Percentiles rank a stretch among this genome's conserved stretches.
phyloP scores from a whole-genome alignment of 2,888 invertebrate species.

The Graphium colonna region DNA sequence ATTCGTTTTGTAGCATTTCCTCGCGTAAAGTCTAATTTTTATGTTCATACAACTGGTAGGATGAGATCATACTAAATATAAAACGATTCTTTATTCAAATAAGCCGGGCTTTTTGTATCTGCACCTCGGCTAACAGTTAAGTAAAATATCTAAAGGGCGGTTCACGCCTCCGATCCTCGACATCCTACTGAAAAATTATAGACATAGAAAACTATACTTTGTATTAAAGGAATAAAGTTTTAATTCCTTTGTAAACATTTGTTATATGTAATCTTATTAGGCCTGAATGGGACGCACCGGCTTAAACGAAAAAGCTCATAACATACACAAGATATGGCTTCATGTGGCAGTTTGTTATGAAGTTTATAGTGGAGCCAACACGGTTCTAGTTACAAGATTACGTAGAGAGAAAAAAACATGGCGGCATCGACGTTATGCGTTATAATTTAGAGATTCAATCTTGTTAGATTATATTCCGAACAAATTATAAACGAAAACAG shows the following conservation, averaged over 20 bases:
- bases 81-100: constrained; percentile 52
- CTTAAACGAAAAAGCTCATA: constrained; percentile 77
- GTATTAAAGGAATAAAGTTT: constrained; percentile 14
- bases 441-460: constrained; percentile 64
- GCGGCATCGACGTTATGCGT: constrained; percentile 52
- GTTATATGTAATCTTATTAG: constrained; percentile 35
- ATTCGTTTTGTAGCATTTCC: not conserved
- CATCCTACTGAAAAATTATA: constrained; percentile 29
- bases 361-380: constrained; percentile 72
- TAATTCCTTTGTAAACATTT: not conserved
- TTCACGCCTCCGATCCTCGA: constrained; percentile 42
- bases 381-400: constrained; percentile 68
- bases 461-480: constrained; percentile 36
- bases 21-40: constrained; percentile 23
- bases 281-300: constrained; percentile 39
- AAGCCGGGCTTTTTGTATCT: constrained; percentile 57
- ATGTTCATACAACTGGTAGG: constrained; percentile 16
- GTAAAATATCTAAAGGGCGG: constrained; percentile 68
- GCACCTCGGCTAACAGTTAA: constrained; percentile 63
- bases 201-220: constrained; percentile 37
- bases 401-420: constrained; percentile 46
- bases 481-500: constrained; percentile 45
- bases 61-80: constrained; percentile 37
- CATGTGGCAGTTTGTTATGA: constrained; percentile 77
- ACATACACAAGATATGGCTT: constrained; percentile 75